These are phyloP conservation scores for Synanthedon tipuliformis DNA, from an alignment of 2,888 invertebrate genomes.

Conservation along the genomic window DNA sequence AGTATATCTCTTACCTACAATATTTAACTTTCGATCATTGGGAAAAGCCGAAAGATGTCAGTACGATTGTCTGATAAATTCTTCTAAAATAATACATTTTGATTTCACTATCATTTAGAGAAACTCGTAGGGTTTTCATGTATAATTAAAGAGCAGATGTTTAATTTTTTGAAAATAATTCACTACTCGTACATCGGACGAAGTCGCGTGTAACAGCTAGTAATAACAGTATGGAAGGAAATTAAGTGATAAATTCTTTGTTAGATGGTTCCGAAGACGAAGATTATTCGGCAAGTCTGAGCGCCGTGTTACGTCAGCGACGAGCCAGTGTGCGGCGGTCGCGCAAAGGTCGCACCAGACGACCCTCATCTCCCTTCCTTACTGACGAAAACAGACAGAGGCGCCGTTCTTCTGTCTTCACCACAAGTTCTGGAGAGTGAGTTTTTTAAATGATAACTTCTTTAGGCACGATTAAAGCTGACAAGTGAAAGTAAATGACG, in stretches of 20 bases:
- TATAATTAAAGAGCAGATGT: no score
- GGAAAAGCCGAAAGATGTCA: no score
- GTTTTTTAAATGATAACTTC: conserved; percentile 20
- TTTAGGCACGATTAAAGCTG: no score
- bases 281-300: conserved; percentile 88
- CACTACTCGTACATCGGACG: no score
- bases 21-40: no score
- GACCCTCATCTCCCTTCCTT: conserved; percentile 70
- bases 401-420: conserved; percentile 73
- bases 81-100: no score
- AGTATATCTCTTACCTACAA: no score
- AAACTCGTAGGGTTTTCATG: no score
- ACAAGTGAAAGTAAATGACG: background rate
- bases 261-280: conserved; percentile 78
- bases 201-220: no score
- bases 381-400: conserved; percentile 48
- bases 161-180: no score
- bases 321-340: conserved; percentile 80
- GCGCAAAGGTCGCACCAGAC: conserved; percentile 72
- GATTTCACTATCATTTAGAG: no score
- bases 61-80: no score
- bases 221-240: background rate
- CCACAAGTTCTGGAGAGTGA: conserved; percentile 89
- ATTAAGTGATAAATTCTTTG: background rate
- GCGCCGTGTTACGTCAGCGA: conserved; percentile 81